Percentiles rank a stretch among this genome's conserved stretches.
phyloP scores from a whole-genome alignment of 2,797 vertebrate genomes.

The Xenopus petersii region DNA sequence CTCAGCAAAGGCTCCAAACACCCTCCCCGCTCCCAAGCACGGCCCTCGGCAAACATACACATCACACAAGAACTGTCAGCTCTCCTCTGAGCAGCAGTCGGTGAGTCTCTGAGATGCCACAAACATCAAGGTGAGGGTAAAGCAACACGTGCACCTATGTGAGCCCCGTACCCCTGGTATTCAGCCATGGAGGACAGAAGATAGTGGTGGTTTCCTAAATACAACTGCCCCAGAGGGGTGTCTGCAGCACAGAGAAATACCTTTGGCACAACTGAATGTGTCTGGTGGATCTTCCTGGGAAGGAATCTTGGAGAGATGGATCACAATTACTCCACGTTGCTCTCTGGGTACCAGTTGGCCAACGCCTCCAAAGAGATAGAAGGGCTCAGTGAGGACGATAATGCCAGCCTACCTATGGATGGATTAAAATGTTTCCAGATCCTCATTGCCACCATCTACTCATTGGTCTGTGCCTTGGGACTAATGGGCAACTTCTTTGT shows the following conservation, averaged over 20 bases:
- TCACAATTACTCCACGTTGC: not conserved
- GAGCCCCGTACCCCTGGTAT: not conserved
- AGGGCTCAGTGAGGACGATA: not conserved
- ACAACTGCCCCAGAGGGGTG: too few relatives aligned
- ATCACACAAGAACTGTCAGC: not conserved
- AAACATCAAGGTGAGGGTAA: not conserved
- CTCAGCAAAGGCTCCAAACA: not conserved
- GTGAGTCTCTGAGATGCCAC: not conserved
- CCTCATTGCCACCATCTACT: slow-evolving; percentile 65
- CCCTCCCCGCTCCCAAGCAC: not conserved
- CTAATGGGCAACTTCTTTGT: slow-evolving; percentile 73
- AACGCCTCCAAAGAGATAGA: slow-evolving; percentile 23
- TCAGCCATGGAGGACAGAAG: not conserved
- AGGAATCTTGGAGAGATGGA: slow-evolving; percentile 10
- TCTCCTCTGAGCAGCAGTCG: slow-evolving; percentile 3
- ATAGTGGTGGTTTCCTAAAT: too few relatives aligned
- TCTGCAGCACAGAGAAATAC: too few relatives aligned
- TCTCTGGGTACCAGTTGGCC: not conserved
- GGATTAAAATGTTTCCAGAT: slow-evolving; percentile 60
- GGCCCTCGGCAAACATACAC: slow-evolving; percentile 6
- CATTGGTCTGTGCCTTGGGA: slow-evolving; percentile 67
- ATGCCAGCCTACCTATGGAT: slow-evolving; percentile 51
- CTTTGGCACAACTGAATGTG: too few relatives aligned
- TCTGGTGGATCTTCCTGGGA: too few relatives aligned
- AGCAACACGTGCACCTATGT: not conserved